Evolutionary conservation across 2,113 vertebrate genomes (phyloP), one percentile per base, ranked within the genome.

Genomic region (Ancistrus triradiatus): DNA sequence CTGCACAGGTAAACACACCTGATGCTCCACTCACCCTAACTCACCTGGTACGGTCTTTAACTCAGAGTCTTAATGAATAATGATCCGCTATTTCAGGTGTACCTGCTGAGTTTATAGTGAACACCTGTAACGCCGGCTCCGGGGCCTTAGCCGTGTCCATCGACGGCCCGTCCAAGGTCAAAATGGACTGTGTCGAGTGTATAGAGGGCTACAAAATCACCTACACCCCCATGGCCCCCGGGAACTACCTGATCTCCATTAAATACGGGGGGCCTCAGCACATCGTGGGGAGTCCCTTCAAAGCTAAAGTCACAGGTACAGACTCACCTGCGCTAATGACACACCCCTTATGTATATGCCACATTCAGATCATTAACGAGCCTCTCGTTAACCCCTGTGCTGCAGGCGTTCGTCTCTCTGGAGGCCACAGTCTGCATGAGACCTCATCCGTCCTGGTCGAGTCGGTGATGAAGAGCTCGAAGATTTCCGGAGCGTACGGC

Each of bases 221-320:
- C 40, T 98, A 98, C 70, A 94, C 92, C 7, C 95, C 95, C 9
- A 98, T 97, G 94, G 95, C 95, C 0, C 95, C 95, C 1, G 95
- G 95, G 27, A 98, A 86, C 88, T 98, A 98, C 90, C 91, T 98
- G 78, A 96, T 98, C 77, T 90, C 93, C 81, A 95, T 98, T 80
- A 98, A 95, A 79, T 98, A 95, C 0, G 93, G 94, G 0, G 95
- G 95, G 0, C 95, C 94, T 1, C 92, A 95, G 79, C 95, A 98
- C 84, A 94, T 98, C 0, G 93, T 96, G 24, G 94, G 95, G 70
- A 98, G 95, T 74, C 95, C 95, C 6, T 98, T 98, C 87, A 98
- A 98, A 83, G 94, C 94, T 63, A 95, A 92, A 80, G 89, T 98
- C 82, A 95, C 94, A 81, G 95, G 95, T 98, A 77, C 73, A 53